Conservation (phyloP, 2,113 vertebrate genomes). For the Glaucidium brasilianum region DNA sequence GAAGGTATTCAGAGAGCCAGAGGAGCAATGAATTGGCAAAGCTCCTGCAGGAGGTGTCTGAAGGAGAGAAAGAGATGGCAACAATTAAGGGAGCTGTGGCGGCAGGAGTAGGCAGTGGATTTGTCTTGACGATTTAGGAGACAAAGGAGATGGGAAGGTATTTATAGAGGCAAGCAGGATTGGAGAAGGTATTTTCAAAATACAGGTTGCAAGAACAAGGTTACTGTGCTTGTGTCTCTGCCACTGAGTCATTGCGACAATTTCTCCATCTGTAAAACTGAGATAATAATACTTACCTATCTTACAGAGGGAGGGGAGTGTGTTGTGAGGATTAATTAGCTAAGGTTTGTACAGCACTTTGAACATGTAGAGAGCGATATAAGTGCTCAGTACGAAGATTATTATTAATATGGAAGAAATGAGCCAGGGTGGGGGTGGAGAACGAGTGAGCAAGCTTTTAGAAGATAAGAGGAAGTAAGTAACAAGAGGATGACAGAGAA, state of each 20-base stretch:
- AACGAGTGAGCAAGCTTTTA: constrained; percentile 7
- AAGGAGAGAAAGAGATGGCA: constrained; percentile 21
- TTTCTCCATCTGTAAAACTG: constrained; percentile 67
- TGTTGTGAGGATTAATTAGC: constrained; percentile 70
- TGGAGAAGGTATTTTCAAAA: constrained; percentile 67
- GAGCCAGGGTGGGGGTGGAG: constrained; percentile 48
- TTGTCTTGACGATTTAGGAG: constrained; percentile 25
- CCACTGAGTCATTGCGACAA: constrained; percentile 60
- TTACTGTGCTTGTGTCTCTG: constrained; percentile 54
- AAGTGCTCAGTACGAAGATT: constrained; percentile 65
- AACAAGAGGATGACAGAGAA: constrained; percentile 52
- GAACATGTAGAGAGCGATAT: constrained; percentile 66
- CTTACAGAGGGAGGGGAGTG: constrained; percentile 61
- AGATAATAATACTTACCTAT: constrained; percentile 71
- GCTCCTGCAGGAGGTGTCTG: constrained; percentile 28
- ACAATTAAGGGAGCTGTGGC: constrained; percentile 30
- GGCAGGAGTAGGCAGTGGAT: constrained; percentile 51
- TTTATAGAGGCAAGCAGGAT: constrained; percentile 58
- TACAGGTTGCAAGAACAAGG: constrained; percentile 62
- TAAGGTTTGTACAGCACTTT: constrained; percentile 68
- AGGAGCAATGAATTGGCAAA: not conserved
- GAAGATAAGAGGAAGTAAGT: constrained; percentile 55
- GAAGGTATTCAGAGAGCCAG: not conserved
- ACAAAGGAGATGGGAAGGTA: constrained; percentile 58
- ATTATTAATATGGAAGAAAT: constrained; percentile 65